A percentile compares a stretch with the other conserved stretches of the same genome.
Evolutionary conservation across 2,797 vertebrate genomes (phyloP).

Genomic region (Onychomys torridus): DNA sequence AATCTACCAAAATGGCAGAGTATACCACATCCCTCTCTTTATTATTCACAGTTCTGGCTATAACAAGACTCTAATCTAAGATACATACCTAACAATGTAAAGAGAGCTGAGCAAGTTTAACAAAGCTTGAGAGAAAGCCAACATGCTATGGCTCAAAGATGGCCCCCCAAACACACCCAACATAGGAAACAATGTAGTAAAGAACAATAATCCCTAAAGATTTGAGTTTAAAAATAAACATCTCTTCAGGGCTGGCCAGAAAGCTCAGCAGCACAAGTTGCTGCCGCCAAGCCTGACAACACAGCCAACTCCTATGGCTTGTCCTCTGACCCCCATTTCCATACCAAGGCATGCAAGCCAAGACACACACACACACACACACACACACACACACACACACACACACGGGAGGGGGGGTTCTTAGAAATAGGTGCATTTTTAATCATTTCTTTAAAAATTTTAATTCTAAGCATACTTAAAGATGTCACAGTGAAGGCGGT

Average conservation of each 20-base stretch:
- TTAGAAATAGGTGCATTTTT: background rate
- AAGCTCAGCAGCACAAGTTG: background rate
- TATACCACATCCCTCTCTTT: background rate
- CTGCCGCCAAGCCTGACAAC: background rate
- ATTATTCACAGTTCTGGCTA: background rate
- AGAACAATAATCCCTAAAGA: background rate
- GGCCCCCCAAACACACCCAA: background rate
- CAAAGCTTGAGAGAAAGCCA: background rate
- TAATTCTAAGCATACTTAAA: conserved; percentile 24
- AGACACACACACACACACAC: background rate
- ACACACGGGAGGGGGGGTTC: background rate
- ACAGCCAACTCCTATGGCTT: background rate
- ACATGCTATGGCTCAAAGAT: background rate
- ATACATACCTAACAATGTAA: background rate
- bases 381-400: background rate
- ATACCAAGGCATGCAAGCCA: background rate
- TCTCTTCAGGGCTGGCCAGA: background rate
- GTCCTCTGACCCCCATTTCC: background rate
- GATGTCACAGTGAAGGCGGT: background rate
- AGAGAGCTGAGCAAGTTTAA: background rate
- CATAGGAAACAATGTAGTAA: background rate
- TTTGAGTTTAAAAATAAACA: background rate
- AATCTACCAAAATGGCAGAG: background rate
- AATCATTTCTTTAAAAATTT: background rate
- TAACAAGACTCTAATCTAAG: background rate